These are phyloP conservation scores for Adelphocoris suturalis DNA, from an alignment of 2,888 invertebrate species.

Conservation along the genomic window DNA sequence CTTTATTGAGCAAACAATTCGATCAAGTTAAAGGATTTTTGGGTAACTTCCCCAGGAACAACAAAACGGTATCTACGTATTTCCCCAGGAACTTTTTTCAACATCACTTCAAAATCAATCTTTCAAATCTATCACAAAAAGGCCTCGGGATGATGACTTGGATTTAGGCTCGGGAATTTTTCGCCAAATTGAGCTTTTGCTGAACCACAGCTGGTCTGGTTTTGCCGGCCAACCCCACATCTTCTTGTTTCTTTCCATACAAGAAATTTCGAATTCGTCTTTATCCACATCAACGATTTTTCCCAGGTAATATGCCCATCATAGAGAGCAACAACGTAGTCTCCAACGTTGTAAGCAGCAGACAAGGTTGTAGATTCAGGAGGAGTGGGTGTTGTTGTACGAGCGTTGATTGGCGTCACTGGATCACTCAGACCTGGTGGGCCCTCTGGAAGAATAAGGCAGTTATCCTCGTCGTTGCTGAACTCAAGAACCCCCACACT, in stretches of 20 bases:
- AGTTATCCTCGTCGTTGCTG: conserved; percentile 11
- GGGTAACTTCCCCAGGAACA: background rate
- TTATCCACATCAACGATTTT: conserved; percentile 36
- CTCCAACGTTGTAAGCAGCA: conserved; percentile 41
- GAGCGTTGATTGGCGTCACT: conserved; percentile 34
- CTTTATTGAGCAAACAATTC: too few species aligned
- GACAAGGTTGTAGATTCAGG: conserved; percentile 36
- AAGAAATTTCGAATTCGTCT: conserved; percentile 52
- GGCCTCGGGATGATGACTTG: conserved; percentile 41
- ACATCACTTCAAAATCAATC: conserved; percentile 18
- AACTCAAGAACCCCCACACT: conserved; percentile 21
- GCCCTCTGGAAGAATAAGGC: conserved; percentile 20
- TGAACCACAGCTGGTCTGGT: conserved; percentile 49
- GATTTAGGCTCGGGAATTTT: conserved; percentile 47
- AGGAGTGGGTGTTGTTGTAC: conserved; percentile 37
- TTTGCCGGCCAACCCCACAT: conserved; percentile 21
- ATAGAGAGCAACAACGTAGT: conserved; percentile 29
- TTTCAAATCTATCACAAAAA: conserved; percentile 28
- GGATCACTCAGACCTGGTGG: conserved; percentile 13
- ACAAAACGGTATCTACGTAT: too few species aligned
- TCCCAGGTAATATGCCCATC: conserved; percentile 43
- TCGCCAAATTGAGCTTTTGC: conserved; percentile 17
- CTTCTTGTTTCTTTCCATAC: conserved; percentile 46
- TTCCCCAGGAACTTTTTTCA: conserved; percentile 23
- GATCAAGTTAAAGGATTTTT: too few species aligned